Conservation (phyloP, 2,113 vertebrate genomes). For the Ginglymostoma cirratum region DNA sequence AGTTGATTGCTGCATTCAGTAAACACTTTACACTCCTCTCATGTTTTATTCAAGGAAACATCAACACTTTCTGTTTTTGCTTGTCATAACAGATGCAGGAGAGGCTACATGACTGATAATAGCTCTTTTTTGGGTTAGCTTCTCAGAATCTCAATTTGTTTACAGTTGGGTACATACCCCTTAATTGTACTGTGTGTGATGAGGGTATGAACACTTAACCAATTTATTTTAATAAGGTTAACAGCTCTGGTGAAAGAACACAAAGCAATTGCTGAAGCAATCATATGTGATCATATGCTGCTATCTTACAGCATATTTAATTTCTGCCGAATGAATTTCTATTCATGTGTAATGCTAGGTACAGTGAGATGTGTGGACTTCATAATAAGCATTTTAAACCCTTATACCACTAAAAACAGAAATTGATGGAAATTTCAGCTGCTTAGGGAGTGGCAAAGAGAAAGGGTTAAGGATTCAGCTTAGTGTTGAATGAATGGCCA, state of each 20-base stretch:
- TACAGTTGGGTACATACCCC: neutral
- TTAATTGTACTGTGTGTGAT: neutral
- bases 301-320: neutral
- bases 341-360: neutral
- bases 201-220: neutral
- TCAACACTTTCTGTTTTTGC: neutral
- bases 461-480: neutral
- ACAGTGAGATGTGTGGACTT: neutral
- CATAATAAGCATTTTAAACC: neutral
- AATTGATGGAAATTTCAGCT: neutral
- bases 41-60: neutral
- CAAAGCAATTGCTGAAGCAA: neutral
- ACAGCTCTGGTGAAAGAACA: neutral
- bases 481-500: neutral
- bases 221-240: slow-evolving; percentile 8
- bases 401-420: neutral
- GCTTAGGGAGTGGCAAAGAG: neutral
- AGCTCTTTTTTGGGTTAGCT: neutral
- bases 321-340: neutral
- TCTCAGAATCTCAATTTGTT: neutral
- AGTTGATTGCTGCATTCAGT: neutral
- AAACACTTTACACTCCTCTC: neutral
- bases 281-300: neutral
- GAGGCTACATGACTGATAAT: neutral
- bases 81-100: neutral